Conservation (phyloP, 2,797 vertebrate species). For the Xenopus petersii region DNA sequence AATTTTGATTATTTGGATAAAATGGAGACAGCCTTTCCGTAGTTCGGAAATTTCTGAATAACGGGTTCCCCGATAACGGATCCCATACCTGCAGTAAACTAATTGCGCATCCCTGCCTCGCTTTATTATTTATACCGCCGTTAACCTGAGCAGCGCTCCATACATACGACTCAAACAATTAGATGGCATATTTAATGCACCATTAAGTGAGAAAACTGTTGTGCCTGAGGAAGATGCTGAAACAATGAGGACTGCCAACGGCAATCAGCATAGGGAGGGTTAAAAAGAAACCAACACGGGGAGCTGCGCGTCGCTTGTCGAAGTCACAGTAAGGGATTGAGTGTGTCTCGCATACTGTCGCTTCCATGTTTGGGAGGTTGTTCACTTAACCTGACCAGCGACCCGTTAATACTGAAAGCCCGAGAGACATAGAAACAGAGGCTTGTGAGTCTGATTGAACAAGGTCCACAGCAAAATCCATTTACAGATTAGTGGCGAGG, state of each 20-base stretch:
- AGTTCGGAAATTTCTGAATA: too few species aligned
- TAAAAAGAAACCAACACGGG: too few species aligned
- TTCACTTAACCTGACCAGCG: slow-evolving; percentile 77
- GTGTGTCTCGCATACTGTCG: slow-evolving; percentile 62
- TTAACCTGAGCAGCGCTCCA: not conserved
- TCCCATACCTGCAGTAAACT: too few species aligned
- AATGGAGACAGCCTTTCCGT: too few species aligned
- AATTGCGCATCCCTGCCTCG: slow-evolving; percentile 11
- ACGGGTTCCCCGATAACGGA: too few species aligned
- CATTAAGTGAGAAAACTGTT: slow-evolving; percentile 30
- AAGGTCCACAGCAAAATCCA: slow-evolving; percentile 50
- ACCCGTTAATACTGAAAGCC: slow-evolving; percentile 69
- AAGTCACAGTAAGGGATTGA: slow-evolving; percentile 54
- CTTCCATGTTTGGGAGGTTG: slow-evolving; percentile 65
- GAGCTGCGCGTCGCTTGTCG: slow-evolving; percentile 22
- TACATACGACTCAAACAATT: slow-evolving; percentile 6
- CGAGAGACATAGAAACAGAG: slow-evolving; percentile 59
- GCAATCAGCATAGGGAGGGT: not conserved
- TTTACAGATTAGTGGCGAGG: slow-evolving; percentile 55
- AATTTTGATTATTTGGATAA: too few species aligned
- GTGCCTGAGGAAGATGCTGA: slow-evolving; percentile 1
- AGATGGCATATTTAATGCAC: slow-evolving; percentile 35
- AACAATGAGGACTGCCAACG: slow-evolving; percentile 21
- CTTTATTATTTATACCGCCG: slow-evolving; percentile 31
- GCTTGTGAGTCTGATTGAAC: slow-evolving; percentile 57